phyloP scores from a whole-genome alignment of 2,888 invertebrate species.

The Spisula solida region DNA sequence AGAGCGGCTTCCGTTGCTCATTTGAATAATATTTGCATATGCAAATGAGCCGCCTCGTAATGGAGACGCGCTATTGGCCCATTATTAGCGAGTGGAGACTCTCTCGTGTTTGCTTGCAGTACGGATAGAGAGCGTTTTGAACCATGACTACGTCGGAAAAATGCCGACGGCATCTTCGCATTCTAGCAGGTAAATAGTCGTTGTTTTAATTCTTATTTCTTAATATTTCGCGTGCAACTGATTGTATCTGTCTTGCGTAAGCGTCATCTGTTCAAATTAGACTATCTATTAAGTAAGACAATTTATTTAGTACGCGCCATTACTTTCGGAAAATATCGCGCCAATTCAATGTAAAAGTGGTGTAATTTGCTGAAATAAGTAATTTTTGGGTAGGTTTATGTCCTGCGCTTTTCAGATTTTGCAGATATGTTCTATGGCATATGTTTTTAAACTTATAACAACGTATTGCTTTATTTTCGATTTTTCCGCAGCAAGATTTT shows the following conservation, averaged over 20 bases:
- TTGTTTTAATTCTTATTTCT: slow-evolving; percentile 33
- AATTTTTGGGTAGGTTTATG: too few species aligned
- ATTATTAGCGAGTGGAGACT: slow-evolving; percentile 36
- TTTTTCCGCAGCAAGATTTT: too few species aligned
- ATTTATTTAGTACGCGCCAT: too few species aligned
- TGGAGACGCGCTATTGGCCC: slow-evolving; percentile 64
- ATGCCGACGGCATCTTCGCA: slow-evolving; percentile 22
- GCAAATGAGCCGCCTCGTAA: slow-evolving; percentile 57
- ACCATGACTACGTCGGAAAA: slow-evolving; percentile 12
- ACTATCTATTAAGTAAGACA: too few species aligned
- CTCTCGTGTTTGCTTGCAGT: not conserved
- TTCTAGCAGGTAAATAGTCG: slow-evolving; percentile 38
- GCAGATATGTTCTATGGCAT: too few species aligned
- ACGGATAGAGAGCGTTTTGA: not conserved
- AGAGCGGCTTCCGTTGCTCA: slow-evolving; percentile 34
- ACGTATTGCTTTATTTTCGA: too few species aligned
- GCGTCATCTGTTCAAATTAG: not conserved
- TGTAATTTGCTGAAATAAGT: too few species aligned
- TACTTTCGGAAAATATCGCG: too few species aligned
- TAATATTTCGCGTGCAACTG: slow-evolving; percentile 14
- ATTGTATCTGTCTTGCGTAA: not conserved
- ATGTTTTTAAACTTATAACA: too few species aligned
- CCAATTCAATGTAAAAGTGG: too few species aligned
- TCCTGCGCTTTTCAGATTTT: too few species aligned
- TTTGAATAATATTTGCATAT: slow-evolving; percentile 64